Percentiles rank a stretch among this genome's conserved stretches.
Conservation (phyloP, 2,888 invertebrate species). For the Cheilosia vulpina region DNA sequence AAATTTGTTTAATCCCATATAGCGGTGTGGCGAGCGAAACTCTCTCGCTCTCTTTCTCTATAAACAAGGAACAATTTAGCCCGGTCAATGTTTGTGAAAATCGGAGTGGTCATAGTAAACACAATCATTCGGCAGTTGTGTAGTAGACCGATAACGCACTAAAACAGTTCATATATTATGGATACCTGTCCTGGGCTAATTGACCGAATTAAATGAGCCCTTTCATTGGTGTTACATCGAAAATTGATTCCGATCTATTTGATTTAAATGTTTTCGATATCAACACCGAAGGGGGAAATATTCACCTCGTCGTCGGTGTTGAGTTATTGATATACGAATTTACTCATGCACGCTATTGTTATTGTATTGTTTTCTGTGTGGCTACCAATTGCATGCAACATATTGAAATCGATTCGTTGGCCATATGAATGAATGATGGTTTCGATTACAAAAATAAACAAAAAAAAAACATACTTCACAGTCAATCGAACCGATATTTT, state of each 20-base stretch:
- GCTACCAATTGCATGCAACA: slow-evolving; percentile 18
- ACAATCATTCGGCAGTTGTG: background rate
- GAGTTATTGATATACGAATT: slow-evolving; percentile 29
- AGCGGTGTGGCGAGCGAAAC: background rate
- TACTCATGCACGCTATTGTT: background rate
- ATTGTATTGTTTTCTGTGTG: slow-evolving; percentile 20
- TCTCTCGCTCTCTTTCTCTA: background rate
- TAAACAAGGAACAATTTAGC: slow-evolving; percentile 17
- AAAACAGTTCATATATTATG: background rate
- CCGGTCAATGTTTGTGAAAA: slow-evolving; percentile 40
- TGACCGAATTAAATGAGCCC: slow-evolving; percentile 60
- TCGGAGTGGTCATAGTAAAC: slow-evolving; percentile 36
- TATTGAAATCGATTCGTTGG: slow-evolving; percentile 54
- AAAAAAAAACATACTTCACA: slow-evolving; percentile 12
- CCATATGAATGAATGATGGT: slow-evolving; percentile 29
- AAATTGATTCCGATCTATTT: slow-evolving; percentile 71
- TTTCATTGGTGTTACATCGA: slow-evolving; percentile 42
- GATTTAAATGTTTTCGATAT: slow-evolving; percentile 68
- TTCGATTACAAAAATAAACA: slow-evolving; percentile 48
- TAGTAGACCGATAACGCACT: slow-evolving; percentile 7
- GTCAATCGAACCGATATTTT: slow-evolving; percentile 2
- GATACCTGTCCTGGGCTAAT: slow-evolving; percentile 44
- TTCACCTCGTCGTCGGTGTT: slow-evolving; percentile 50
- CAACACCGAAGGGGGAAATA: slow-evolving; percentile 43
- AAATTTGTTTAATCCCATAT: slow-evolving; percentile 27